Conservation (phyloP, 2,888 invertebrate genomes). For the Platerodrilus igneus region DNA sequence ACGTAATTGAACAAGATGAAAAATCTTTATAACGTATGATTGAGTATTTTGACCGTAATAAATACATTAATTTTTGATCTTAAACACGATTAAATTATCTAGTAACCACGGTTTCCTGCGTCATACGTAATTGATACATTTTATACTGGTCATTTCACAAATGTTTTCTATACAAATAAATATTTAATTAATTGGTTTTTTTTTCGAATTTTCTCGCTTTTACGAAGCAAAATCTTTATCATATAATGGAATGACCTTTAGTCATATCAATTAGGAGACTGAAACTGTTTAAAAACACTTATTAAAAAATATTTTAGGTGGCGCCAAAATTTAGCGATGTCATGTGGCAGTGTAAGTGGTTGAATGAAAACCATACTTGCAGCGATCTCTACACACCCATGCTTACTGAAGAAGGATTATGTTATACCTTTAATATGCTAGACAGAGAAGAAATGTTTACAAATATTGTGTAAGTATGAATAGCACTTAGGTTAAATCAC, state of each 20-base stretch:
- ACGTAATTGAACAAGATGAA: too few relatives aligned
- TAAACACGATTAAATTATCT: too few relatives aligned
- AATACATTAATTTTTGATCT: too few relatives aligned
- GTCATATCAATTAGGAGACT: neutral
- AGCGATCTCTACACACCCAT: constrained; percentile 59
- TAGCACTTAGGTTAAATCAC: neutral
- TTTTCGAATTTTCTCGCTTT: too few relatives aligned
- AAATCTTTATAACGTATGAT: too few relatives aligned
- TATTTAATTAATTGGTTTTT: too few relatives aligned
- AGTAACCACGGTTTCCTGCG: too few relatives aligned
- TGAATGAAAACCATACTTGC: constrained; percentile 50
- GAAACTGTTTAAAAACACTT: constrained; percentile 3
- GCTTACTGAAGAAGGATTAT: constrained; percentile 68
- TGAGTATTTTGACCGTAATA: too few relatives aligned
- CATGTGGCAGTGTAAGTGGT: constrained; percentile 18
- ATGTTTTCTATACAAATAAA: too few relatives aligned
- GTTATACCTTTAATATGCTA: constrained; percentile 68
- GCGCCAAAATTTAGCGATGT: constrained; percentile 13
- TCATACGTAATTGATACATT: too few relatives aligned
- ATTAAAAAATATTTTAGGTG: constrained; percentile 9
- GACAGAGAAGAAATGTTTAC: constrained; percentile 58
- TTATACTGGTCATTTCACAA: too few relatives aligned
- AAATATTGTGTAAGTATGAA: constrained; percentile 51
- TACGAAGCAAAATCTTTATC: too few relatives aligned
- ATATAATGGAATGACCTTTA: constrained; percentile 5